Evolutionary conservation across 2,797 vertebrate species (phyloP), one percentile per base, ranked within the genome.

Genomic region (Oreonectes daqikongensis): DNA sequence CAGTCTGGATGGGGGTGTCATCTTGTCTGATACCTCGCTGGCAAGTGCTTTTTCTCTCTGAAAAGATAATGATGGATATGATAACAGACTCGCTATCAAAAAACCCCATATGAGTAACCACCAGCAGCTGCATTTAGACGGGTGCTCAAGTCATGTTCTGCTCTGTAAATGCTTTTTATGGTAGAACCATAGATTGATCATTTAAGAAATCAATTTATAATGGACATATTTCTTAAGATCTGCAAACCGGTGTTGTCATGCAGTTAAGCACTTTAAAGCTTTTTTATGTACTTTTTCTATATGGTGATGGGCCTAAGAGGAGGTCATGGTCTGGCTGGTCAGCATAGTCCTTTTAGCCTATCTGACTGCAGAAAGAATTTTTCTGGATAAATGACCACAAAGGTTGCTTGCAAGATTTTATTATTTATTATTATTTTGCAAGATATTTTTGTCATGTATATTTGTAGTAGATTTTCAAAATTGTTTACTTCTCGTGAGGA

Each of bases 61-160:
- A 69, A 74, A 77, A 87, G 84, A 85, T 84, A 80, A 81, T 89
- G 70, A 77, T 50, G 72, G 80, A 73, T 79, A 80, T 71, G 75
- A 84, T 73, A 80, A 77, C 79, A 63, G 46, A 77, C 57, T 80
- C 44, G 2, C 80, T 86, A 72, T 79, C 85, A 77, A 57, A 32
- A 78, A 71, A 75, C 38, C 55, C 48, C 48, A 65, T 64, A 72
- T 84, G 63, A 67, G 72, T 83, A 77, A 86, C 82, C 78, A 85
- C 52, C 24, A 74, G 71, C 55, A 83, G 69, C 81, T 64, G 74
- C 72, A 83, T 66, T 69, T 44, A 59, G 66, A 85, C 77, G n/a
- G 42, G 48, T 67, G 83, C 42, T 70, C 77, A 35, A 65, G 55
- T 83, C 60, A 77, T 9, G 67, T 63, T 52, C 82, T 72, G 61